Evolutionary conservation across 2,888 invertebrate genomes (phyloP).

Genomic region (Eubasilissa splendida): DNA sequence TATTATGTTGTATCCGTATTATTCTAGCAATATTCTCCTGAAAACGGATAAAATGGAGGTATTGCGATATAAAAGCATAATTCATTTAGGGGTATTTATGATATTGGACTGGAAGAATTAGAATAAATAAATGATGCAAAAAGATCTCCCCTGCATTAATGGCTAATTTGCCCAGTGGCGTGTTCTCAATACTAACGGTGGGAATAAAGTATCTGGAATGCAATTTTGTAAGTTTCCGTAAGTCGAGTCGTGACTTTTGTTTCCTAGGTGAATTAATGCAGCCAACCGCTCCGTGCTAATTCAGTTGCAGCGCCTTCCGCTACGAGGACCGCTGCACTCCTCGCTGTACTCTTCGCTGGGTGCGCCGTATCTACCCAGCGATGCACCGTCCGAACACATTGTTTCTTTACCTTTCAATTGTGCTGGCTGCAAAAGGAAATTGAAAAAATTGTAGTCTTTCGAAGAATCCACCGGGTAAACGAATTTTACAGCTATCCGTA

Average conservation of each 20-base stretch:
- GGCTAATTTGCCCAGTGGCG: conserved; percentile 11
- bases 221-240: conserved; percentile 37
- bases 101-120: too few relatives aligned
- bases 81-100: too few relatives aligned
- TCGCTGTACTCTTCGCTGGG: background rate
- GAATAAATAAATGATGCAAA: background rate
- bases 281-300: conserved; percentile 38
- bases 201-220: conserved; percentile 37
- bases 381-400: background rate
- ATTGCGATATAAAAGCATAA: too few relatives aligned
- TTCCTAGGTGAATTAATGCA: conserved; percentile 46
- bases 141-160: conserved; percentile 7
- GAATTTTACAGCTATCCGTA: too few relatives aligned
- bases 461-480: too few relatives aligned
- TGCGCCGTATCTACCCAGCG: background rate
- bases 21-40: too few relatives aligned
- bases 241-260: conserved; percentile 44
- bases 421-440: background rate
- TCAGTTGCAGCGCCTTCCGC: conserved; percentile 34
- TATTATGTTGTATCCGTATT: too few relatives aligned
- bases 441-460: too few relatives aligned
- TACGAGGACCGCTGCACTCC: conserved; percentile 39
- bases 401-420: background rate
- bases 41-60: too few relatives aligned
- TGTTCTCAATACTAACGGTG: conserved; percentile 13